These are phyloP conservation scores for Heliocidaris erythrogramma DNA, from an alignment of 35 echinoderm and acorn worm genomes.

Conservation along the genomic window DNA sequence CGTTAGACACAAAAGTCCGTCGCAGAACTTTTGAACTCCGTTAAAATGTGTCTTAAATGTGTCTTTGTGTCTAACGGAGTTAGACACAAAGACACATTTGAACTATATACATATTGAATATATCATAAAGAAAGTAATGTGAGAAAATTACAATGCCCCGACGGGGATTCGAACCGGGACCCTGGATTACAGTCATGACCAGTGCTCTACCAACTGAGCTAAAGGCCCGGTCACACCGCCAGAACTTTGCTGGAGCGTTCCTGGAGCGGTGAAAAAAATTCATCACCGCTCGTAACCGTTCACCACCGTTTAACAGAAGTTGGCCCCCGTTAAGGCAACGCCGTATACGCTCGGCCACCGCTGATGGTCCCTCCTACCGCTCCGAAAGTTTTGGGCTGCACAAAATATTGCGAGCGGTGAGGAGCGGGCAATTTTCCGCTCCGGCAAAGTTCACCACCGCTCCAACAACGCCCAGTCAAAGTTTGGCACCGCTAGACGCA, in stretches of 20 bases:
- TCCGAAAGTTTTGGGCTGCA: slow-evolving; percentile 23
- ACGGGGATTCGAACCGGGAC: too few species aligned
- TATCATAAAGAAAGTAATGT: too few species aligned
- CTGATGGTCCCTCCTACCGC: slow-evolving; percentile 21
- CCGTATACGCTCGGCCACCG: slow-evolving; percentile 17
- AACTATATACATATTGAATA: too few species aligned
- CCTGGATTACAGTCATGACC: too few species aligned
- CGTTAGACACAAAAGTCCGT: too few species aligned
- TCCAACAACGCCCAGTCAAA: slow-evolving; percentile 41
- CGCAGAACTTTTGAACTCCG: too few species aligned
- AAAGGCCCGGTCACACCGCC: not conserved
- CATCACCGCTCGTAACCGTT: slow-evolving; percentile 16
- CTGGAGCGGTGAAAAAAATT: not conserved
- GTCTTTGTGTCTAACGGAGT: too few species aligned
- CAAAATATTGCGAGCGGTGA: slow-evolving; percentile 27
- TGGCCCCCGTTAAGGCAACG: slow-evolving; percentile 12
- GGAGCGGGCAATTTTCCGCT: not conserved
- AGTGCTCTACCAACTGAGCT: too few species aligned
- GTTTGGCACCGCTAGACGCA: slow-evolving; percentile 43
- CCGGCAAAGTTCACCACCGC: slow-evolving; percentile 31
- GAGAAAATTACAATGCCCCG: too few species aligned
- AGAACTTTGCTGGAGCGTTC: not conserved
- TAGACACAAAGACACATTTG: too few species aligned
- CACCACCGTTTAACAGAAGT: slow-evolving; percentile 26
- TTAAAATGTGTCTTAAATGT: too few species aligned